phyloP scores from a whole-genome alignment of 1,140 invertebrate genomes.

The Drosophila saltans region DNA sequence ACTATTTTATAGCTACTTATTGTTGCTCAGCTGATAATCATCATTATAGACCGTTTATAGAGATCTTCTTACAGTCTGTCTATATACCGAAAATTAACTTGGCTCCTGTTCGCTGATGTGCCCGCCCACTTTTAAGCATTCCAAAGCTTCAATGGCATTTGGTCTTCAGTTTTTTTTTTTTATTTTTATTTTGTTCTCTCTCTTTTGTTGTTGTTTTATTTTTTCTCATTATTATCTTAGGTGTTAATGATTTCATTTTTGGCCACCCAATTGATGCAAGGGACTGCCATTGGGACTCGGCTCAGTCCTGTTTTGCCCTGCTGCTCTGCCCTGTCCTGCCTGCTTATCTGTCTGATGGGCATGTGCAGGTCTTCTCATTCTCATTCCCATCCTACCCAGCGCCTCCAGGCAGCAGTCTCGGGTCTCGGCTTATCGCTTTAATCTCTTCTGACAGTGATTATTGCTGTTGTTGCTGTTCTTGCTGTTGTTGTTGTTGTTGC shows the following conservation, averaged over 20 bases:
- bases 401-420: constrained; percentile 42
- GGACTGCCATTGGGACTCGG: constrained; percentile 25
- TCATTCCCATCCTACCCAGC: constrained; percentile 27
- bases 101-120: background rate
- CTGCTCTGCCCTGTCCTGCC: constrained; percentile 14
- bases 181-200: constrained; percentile 35
- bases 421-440: constrained; percentile 78
- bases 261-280: constrained; percentile 77
- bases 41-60: no score
- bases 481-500: background rate
- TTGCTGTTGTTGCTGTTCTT: constrained; percentile 72
- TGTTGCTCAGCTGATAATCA: no score
- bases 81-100: background rate
- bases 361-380: constrained; percentile 34
- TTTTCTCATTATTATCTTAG: constrained; percentile 72
- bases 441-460: constrained; percentile 81
- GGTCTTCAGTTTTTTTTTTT: constrained; percentile 39
- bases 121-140: constrained; percentile 42
- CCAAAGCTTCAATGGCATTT: constrained; percentile 63
- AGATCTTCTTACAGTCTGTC: constrained; percentile 39
- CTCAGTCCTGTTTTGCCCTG: constrained; percentile 26
- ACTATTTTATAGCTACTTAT: no score
- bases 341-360: constrained; percentile 32
- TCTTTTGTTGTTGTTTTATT: constrained; percentile 45
- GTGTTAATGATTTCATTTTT: constrained; percentile 83